A percentile compares a stretch with the other conserved stretches of the same genome.
Evolutionary conservation across 2,888 invertebrate genomes (phyloP).

Genomic region (Dicycla oo): DNA sequence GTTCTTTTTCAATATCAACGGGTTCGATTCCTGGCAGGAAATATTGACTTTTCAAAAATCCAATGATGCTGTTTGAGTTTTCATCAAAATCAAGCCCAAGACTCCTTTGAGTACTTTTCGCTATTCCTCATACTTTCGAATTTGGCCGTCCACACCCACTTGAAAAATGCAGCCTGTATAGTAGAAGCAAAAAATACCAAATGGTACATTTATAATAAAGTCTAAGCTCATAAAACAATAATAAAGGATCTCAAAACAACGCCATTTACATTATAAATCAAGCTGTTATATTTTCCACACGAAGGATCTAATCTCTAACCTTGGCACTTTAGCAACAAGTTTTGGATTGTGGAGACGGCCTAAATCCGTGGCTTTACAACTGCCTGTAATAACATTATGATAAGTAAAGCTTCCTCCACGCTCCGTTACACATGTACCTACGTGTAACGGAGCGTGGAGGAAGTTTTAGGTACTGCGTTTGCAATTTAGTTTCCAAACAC

Average conservation of each 20-base stretch:
- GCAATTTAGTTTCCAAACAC: not conserved
- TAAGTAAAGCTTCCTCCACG: constrained; percentile 40
- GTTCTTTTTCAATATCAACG: too few species aligned
- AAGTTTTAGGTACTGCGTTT: constrained; percentile 21
- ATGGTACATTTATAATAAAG: not conserved
- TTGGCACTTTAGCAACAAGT: constrained; percentile 53
- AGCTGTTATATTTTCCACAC: constrained; percentile 23
- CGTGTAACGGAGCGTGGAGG: constrained; percentile 18
- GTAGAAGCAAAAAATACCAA: not conserved
- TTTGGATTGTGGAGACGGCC: constrained; percentile 32
- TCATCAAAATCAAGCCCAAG: too few species aligned
- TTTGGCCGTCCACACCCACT: too few species aligned
- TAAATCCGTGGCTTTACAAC: constrained; percentile 46
- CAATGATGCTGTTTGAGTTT: too few species aligned
- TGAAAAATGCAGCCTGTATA: too few species aligned
- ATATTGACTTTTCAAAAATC: too few species aligned
- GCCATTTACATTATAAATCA: constrained; percentile 44
- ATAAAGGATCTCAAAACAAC: constrained; percentile 5
- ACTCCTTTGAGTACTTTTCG: too few species aligned
- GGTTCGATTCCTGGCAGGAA: too few species aligned
- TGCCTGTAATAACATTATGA: constrained; percentile 49
- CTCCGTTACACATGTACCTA: constrained; percentile 27
- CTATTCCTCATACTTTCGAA: too few species aligned
- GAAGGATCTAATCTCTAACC: constrained; percentile 28
- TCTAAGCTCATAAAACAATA: constrained; percentile 25